phyloP scores from a whole-genome alignment of 2,797 vertebrate species.

The Astyanax mexicanus region DNA sequence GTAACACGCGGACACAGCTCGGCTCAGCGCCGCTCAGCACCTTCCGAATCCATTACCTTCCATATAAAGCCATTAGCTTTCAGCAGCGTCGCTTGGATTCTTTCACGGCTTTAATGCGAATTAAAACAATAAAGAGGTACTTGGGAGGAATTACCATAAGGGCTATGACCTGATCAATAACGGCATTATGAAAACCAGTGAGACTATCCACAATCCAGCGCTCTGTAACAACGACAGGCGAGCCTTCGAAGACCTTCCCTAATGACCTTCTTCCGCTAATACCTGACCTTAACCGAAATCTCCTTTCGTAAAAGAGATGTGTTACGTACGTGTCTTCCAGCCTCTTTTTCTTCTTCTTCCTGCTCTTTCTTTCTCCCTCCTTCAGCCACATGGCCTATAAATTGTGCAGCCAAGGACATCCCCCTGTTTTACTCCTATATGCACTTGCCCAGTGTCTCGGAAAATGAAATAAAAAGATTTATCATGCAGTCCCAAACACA shows the following conservation, averaged over 20 bases:
- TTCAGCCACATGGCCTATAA: constrained; percentile 71
- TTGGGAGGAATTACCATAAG: constrained; percentile 61
- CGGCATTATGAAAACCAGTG: constrained; percentile 55
- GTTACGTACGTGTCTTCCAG: no score
- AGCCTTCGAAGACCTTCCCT: constrained; percentile 40
- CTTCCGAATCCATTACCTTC: constrained; percentile 72
- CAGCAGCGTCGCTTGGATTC: constrained; percentile 49
- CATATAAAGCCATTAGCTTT: constrained; percentile 58
- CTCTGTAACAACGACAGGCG: constrained; percentile 49
- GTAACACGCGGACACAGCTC: constrained; percentile 65
- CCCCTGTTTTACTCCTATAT: constrained; percentile 76
- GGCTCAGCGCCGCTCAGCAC: constrained; percentile 69
- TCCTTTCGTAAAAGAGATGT: constrained; percentile 43
- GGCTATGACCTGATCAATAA: constrained; percentile 58
- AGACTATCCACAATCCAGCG: constrained; percentile 47
- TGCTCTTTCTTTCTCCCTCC: background rate
- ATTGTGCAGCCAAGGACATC: constrained; percentile 77
- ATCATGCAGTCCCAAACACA: constrained; percentile 74
- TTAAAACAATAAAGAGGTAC: constrained; percentile 62
- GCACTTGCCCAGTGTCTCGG: constrained; percentile 80
- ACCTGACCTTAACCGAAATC: constrained; percentile 50
- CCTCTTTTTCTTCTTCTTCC: background rate
- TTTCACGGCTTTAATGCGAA: constrained; percentile 59
- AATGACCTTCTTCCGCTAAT: constrained; percentile 23
- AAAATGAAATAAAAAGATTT: constrained; percentile 85